Evolutionary conservation across 2,113 vertebrate genomes (phyloP).

Genomic region (Dryoscopus gambensis): DNA sequence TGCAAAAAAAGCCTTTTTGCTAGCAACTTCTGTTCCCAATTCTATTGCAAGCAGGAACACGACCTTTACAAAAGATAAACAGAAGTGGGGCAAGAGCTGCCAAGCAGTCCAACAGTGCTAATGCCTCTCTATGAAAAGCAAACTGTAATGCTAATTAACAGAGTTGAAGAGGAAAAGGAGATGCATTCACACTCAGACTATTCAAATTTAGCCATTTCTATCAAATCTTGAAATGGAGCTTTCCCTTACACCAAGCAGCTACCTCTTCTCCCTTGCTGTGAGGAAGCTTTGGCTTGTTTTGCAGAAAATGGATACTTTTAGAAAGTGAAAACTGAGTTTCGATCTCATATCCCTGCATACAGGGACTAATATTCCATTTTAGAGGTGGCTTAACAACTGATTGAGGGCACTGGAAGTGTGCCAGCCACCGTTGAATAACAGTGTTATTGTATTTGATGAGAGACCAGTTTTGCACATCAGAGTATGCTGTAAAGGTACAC

Average conservation of each 20-base stretch:
- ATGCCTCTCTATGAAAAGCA: not conserved
- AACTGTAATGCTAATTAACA: not conserved
- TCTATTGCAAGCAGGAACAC: not conserved
- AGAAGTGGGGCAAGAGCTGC: not conserved
- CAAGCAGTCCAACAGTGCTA: not conserved
- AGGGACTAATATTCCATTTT: not conserved
- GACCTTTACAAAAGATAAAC: constrained; percentile 24
- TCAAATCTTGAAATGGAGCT: not conserved
- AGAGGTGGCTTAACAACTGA: not conserved
- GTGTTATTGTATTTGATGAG: not conserved
- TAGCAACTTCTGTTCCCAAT: not conserved
- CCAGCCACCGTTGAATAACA: not conserved
- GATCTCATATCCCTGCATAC: not conserved
- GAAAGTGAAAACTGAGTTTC: not conserved
- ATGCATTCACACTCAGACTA: not conserved
- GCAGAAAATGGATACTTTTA: not conserved
- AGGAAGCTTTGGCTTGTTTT: not conserved
- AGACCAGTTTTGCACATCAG: not conserved
- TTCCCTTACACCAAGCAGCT: not conserved
- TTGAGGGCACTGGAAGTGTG: not conserved
- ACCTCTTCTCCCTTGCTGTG: not conserved
- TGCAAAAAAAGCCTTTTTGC: not conserved
- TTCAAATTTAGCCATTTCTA: not conserved
- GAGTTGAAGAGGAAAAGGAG: not conserved
- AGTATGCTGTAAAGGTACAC: not conserved